Base-by-base conservation (phyloP, 1,140 invertebrate species). In the Subanguina moxae region DNA sequence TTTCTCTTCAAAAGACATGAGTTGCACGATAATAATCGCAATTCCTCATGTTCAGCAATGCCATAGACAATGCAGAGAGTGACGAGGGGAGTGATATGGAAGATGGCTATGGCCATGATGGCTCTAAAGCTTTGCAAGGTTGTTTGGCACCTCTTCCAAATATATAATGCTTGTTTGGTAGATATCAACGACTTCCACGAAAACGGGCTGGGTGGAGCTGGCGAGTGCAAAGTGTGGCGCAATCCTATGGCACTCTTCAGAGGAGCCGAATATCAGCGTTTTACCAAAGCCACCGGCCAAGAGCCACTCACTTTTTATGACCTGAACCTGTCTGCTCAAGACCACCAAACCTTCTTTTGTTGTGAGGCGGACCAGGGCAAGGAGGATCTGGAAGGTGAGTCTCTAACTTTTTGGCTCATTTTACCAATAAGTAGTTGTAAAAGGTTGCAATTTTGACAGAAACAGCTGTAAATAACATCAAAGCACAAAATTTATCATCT, bases 251-350 rank as follows among this genome's bases (percentile, higher is more conserved):
- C 93, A 85, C 85, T 98, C 52, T 93, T 96, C 83, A 88, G 94
- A 43, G 94, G 94, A 0, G 91, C 93, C 5, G 94, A 98, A 83
- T 97, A 98, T 85, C 90, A 92, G 76, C 86, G 93, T 42, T 94
- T 94, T 84, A 91, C 89, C 11, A 71, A 75, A 88, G 88, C 89
- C 0, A 93, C 91, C 0, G 90, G 90, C 73, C 94, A 93, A 84
- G 93, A 97, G 75, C 94, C 94, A 0, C 85, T 97, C 27, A 97
- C 95, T 0, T 97, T 94, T 84, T 97, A 97, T 83, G 95, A 97
- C 80, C 97, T 97, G 93, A 98, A 97, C 84, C 85, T 98, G 9
- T 95, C 93, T 0, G 94, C 94, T 17, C 94, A 97, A 85, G 94
- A 97, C 85, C 94, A 97, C 85, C 94, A 97, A 83, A 95, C 92